phyloP scores from a whole-genome alignment of 1,140 invertebrate genomes.

The Drosophila orosa region DNA sequence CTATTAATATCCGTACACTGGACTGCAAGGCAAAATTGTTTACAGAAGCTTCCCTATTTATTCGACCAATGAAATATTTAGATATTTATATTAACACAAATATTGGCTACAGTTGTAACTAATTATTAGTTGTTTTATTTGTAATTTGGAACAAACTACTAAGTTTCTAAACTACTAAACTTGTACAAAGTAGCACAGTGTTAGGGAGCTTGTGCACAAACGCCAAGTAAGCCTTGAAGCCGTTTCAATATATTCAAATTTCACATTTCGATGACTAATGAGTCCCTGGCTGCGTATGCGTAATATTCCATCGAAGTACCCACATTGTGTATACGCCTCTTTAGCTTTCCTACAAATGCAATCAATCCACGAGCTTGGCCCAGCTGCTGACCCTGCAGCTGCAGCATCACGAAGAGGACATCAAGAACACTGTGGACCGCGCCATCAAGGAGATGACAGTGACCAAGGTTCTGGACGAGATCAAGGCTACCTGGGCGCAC shows the following conservation, averaged over 20 bases:
- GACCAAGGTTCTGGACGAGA: slow-evolving; percentile 93
- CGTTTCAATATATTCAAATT: slow-evolving; percentile 5
- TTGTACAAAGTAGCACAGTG: background rate
- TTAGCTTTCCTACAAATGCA: slow-evolving; percentile 86
- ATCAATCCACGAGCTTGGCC: slow-evolving; percentile 89
- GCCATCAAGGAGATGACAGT: slow-evolving; percentile 95
- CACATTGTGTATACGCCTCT: background rate
- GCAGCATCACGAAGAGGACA: slow-evolving; percentile 94
- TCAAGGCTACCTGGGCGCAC: slow-evolving; percentile 90
- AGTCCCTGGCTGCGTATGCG: background rate
- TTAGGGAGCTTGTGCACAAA: background rate
- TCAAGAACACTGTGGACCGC: slow-evolving; percentile 94
- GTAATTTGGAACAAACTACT: background rate
- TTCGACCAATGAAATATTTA: background rate
- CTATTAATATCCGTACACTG: background rate
- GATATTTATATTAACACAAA: background rate
- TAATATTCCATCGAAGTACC: slow-evolving; percentile 5
- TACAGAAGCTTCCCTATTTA: no score
- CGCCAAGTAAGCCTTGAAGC: background rate
- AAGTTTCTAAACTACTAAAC: background rate
- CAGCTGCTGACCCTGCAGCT: slow-evolving; percentile 92
- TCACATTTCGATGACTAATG: slow-evolving; percentile 16
- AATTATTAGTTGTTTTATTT: background rate
- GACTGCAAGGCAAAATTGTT: background rate
- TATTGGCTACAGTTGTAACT: no score